These are phyloP conservation scores for Camelus dromedarius DNA, from an alignment of 2,113 vertebrate species.

Conservation along the genomic window DNA sequence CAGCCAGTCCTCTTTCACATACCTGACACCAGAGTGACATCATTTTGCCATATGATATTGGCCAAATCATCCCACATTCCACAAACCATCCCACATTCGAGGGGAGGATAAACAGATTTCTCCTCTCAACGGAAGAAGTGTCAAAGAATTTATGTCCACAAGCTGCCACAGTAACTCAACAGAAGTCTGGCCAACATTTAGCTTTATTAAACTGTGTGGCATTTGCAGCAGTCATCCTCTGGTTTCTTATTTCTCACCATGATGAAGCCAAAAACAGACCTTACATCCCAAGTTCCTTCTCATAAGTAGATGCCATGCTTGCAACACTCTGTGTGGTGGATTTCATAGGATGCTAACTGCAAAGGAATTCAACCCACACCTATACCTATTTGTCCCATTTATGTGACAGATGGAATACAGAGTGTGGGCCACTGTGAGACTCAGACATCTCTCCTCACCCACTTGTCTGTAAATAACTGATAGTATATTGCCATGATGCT, in stretches of 20 bases:
- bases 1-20: not conserved
- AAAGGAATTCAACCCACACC: not conserved
- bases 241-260: not conserved
- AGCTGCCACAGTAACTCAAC: not conserved
- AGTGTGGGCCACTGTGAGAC: not conserved
- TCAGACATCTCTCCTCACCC: not conserved
- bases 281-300: not conserved
- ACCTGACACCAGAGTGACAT: not conserved
- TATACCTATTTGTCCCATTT: not conserved
- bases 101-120: not conserved
- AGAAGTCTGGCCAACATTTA: not conserved
- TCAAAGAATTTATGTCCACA: not conserved
- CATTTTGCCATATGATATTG: not conserved
- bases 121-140: not conserved
- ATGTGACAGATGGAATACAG: not conserved
- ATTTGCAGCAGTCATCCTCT: not conserved
- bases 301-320: not conserved
- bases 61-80: not conserved
- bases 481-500: not conserved
- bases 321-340: not conserved
- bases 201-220: not conserved
- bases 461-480: not conserved
- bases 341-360: accelerated
- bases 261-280: not conserved
- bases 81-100: not conserved